A percentile compares a stretch with the other conserved stretches of the same genome.
phyloP scores from a whole-genome alignment of 2,888 invertebrate genomes.

The Metacarcinus magister region DNA sequence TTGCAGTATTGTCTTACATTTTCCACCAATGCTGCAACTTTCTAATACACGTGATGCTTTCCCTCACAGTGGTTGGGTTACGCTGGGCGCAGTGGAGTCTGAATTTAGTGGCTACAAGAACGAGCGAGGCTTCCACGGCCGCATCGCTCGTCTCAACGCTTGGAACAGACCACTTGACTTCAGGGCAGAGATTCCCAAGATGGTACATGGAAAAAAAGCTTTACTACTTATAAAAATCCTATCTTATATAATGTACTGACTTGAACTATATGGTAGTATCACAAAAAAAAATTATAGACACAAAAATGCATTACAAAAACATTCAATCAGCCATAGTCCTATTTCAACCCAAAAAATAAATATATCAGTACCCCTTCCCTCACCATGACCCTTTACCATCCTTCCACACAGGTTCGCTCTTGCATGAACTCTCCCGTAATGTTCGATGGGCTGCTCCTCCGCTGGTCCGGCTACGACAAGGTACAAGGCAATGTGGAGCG shows the following conservation, averaged over 20 bases:
- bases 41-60: constrained; percentile 59
- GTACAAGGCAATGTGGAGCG: constrained; percentile 95
- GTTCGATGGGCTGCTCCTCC: constrained; percentile 92
- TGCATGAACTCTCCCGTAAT: constrained; percentile 96
- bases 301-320: not conserved
- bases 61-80: constrained; percentile 92
- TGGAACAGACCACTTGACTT: constrained; percentile 96
- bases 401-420: constrained; percentile 88
- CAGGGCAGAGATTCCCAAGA: constrained; percentile 95
- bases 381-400: not conserved
- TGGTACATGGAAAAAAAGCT: constrained; percentile 86
- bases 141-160: constrained; percentile 96
- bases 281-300: no score
- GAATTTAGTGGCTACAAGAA: constrained; percentile 92
- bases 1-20: not conserved
- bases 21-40: not conserved
- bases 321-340: no score
- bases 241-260: no score
- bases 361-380: not conserved
- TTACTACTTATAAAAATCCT: no score
- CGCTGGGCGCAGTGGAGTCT: constrained; percentile 94
- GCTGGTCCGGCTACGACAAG: constrained; percentile 97
- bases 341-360: not conserved
- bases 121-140: constrained; percentile 97
- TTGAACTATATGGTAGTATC: no score